These are phyloP conservation scores for Brassicogethes aeneus DNA, from an alignment of 2,888 invertebrate genomes.

Conservation along the genomic window DNA sequence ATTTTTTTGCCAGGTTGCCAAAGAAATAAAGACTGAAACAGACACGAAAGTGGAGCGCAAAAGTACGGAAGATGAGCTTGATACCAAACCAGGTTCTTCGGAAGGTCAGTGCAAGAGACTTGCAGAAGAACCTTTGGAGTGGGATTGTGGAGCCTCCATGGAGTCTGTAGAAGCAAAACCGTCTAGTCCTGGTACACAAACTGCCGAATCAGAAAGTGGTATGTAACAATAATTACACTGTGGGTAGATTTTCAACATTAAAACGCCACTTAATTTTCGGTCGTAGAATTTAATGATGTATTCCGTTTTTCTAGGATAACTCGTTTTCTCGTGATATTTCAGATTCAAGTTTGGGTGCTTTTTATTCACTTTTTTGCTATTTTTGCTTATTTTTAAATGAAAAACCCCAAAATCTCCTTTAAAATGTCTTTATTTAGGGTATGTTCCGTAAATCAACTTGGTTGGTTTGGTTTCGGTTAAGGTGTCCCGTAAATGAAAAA, in stretches of 20 bases:
- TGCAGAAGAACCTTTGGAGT: constrained; percentile 23
- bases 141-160: constrained; percentile 28
- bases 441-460: too few relatives aligned
- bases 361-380: too few relatives aligned
- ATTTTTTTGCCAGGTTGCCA: too few relatives aligned
- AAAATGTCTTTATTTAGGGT: too few relatives aligned
- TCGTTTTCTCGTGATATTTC: too few relatives aligned
- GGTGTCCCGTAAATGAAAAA: too few relatives aligned
- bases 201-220: constrained; percentile 38
- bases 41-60: constrained; percentile 5
- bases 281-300: background rate
- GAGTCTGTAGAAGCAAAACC: constrained; percentile 26
- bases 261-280: background rate
- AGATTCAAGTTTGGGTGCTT: too few relatives aligned
- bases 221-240: constrained; percentile 13
- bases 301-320: too few relatives aligned
- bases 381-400: too few relatives aligned
- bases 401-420: too few relatives aligned
- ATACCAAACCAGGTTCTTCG: constrained; percentile 14
- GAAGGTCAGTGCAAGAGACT: constrained; percentile 15
- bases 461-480: too few relatives aligned
- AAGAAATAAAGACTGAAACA: constrained; percentile 12
- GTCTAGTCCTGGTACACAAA: constrained; percentile 32
- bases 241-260: constrained; percentile 2
- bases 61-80: constrained; percentile 6